Base-by-base conservation (phyloP, 2,797 vertebrate species). In the Girardinus metallicus region DNA sequence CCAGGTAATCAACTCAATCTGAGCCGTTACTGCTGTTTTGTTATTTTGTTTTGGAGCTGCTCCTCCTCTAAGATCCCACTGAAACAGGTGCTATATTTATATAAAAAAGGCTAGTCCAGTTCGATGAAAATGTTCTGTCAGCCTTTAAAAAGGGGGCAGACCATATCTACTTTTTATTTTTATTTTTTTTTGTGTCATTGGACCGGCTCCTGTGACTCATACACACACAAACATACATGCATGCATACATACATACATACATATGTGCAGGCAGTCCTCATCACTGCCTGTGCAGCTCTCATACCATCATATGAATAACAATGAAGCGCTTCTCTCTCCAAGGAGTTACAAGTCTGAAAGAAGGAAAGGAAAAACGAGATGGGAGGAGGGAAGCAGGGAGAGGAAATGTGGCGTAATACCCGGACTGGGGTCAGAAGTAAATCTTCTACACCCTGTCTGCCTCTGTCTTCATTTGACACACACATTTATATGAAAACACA, bases 1-100 rank as follows among this genome's bases (percentile, higher is more conserved):
- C 86, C 78, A 74, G 73, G 81, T 84, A 84, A 85, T 91, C 88
- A 91, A 86, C 85, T 92, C 89, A 92, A 94, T 91, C 94, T 95
- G 93, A 95, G 92, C 91, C 93, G 84, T 91, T 86, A 86, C 89
- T 90, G 88, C 90, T 86, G 85, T 89, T 34, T 68, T 36, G 8
- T 75, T 62, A 21, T 49, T 23, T 51, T n/a, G 47, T 92, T 57
- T 76, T 91, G 80, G 85, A 89, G 90, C 91, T 83, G 90, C 88
- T 90, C 76, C 85, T 87, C 55, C 79, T 83, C 78, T 86, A 79
- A 80, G 81, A 91, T 85, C 81, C 86, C 86, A 88, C 80, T 92
- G 77, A 92, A 86, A 91, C 89, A 87, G 95, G 94, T 95, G 95
- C 95, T 95, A 95, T 93, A 92, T 95, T 95, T 95, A 93, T 94